Percentiles rank a stretch among this genome's conserved stretches.
Conservation (phyloP, 2,888 invertebrate species). For the Drosophila testacea region DNA sequence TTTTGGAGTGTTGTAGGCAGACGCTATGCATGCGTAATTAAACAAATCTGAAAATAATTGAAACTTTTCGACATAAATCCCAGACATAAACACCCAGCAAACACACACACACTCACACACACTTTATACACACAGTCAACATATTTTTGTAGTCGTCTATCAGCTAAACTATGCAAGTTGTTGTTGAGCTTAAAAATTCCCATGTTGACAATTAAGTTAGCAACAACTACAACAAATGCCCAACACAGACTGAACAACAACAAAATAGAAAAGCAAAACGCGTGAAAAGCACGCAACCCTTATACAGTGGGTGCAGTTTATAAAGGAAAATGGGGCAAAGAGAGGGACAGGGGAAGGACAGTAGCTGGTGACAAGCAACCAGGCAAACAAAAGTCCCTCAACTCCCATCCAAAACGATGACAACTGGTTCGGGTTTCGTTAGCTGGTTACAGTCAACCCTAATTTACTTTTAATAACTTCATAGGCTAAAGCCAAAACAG, state of each 20-base stretch:
- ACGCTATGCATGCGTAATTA: constrained; percentile 63
- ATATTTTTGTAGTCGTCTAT: constrained; percentile 26
- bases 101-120: constrained; percentile 5
- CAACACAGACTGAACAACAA: constrained; percentile 52
- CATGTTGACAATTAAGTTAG: constrained; percentile 81
- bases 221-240: constrained; percentile 46
- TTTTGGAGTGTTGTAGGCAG: constrained; percentile 36
- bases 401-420: constrained; percentile 19
- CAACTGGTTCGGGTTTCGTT: constrained; percentile 67
- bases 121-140: neutral
- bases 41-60: constrained; percentile 81
- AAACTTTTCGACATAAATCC: constrained; percentile 72
- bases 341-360: constrained; percentile 22
- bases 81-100: constrained; percentile 55
- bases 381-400: constrained; percentile 18
- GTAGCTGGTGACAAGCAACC: constrained; percentile 45
- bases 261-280: constrained; percentile 54
- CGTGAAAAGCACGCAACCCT: constrained; percentile 77
- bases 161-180: constrained; percentile 64
- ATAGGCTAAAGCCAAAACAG: constrained; percentile 56
- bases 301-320: constrained; percentile 33
- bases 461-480: constrained; percentile 84
- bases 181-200: constrained; percentile 74
- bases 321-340: neutral
- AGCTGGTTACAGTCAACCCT: constrained; percentile 78